Evolutionary conservation across 1,140 invertebrate genomes (phyloP).

Genomic region (Drosophila arizonae): DNA sequence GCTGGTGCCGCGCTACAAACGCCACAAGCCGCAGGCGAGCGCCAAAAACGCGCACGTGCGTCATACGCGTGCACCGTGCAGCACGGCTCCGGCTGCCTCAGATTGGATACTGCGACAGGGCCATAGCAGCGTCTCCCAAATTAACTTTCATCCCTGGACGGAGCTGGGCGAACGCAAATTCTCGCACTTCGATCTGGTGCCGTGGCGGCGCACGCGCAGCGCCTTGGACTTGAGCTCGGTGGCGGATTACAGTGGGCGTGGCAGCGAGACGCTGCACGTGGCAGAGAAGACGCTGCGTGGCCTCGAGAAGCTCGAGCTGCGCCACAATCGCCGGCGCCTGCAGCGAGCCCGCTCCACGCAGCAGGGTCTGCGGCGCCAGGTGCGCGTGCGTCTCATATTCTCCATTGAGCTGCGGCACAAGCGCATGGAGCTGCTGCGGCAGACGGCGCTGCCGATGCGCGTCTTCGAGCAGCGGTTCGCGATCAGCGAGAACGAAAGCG

Average conservation of each 20-base stretch:
- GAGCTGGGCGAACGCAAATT: conserved; percentile 49
- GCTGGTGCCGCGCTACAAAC: conserved; percentile 72
- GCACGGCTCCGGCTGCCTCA: conserved; percentile 18
- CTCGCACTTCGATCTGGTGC: conserved; percentile 75
- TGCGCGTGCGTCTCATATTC: conserved; percentile 75
- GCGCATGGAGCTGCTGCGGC: conserved; percentile 73
- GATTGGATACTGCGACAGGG: conserved; percentile 73
- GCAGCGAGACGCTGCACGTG: not conserved
- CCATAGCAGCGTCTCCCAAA: conserved; percentile 55
- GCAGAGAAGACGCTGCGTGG: conserved; percentile 57
- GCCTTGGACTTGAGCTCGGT: conserved; percentile 59
- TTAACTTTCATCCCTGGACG: conserved; percentile 76
- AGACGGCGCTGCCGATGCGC: conserved; percentile 61
- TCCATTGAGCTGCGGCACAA: conserved; percentile 78
- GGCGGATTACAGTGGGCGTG: conserved; percentile 53
- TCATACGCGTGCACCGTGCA: not conserved
- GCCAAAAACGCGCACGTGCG: conserved; percentile 60
- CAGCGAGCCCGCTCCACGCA: conserved; percentile 53
- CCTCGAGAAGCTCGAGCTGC: conserved; percentile 69
- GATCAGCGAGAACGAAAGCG: conserved; percentile 65
- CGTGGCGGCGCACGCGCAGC: conserved; percentile 74
- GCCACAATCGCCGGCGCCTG: conserved; percentile 66
- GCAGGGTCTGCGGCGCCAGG: conserved; percentile 57
- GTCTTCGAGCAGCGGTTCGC: conserved; percentile 73
- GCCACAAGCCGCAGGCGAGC: conserved; percentile 67